Conservation (phyloP, 2,888 invertebrate species). For the Penaeus monodon region DNA sequence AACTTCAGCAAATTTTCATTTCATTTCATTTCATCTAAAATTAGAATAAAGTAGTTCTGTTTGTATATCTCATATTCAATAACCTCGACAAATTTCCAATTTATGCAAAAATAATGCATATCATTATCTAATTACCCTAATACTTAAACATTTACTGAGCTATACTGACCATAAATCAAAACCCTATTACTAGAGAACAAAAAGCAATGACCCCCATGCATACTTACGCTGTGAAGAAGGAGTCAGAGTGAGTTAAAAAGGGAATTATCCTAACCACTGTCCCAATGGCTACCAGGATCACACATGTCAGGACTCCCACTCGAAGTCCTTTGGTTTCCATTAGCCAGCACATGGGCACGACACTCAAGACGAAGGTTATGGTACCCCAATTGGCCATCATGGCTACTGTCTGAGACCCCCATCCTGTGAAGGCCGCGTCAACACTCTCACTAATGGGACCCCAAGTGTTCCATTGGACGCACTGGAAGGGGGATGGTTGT, state of each 20-base stretch:
- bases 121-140: no score
- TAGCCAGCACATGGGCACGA: constrained; percentile 34
- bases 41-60: no score
- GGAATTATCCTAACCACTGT: constrained; percentile 47
- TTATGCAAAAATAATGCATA: no score
- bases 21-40: no score
- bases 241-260: constrained; percentile 42
- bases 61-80: no score
- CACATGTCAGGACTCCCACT: constrained; percentile 5
- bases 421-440: constrained; percentile 16
- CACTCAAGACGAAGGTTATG: constrained; percentile 29
- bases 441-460: constrained; percentile 40
- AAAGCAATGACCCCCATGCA: no score
- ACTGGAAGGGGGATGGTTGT: not conserved
- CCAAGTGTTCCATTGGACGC: constrained; percentile 37
- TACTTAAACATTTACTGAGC: no score
- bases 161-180: no score
- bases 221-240: constrained; percentile 37
- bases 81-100: no score
- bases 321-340: constrained; percentile 20
- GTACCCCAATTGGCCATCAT: constrained; percentile 56
- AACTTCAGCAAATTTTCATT: no score
- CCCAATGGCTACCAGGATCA: not conserved
- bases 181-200: no score
- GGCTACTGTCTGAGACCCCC: constrained; percentile 37